These are phyloP conservation scores for Lepidocolaptes lacrymiger DNA, from an alignment of 2,797 vertebrate species.

Conservation along the genomic window DNA sequence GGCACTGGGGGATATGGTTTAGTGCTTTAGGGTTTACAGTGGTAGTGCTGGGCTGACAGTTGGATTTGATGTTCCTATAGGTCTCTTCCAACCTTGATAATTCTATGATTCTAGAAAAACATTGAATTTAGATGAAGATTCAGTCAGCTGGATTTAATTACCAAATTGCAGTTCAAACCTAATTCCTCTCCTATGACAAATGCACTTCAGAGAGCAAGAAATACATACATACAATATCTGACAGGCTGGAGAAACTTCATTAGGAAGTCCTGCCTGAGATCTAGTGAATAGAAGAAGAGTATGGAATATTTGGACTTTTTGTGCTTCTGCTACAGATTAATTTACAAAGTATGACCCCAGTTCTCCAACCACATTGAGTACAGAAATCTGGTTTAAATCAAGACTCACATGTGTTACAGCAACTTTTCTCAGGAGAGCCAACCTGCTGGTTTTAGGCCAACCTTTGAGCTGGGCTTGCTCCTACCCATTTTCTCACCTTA, in stretches of 20 bases:
- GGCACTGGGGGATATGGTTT: not conserved
- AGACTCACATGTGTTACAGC: not conserved
- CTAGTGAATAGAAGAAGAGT: not conserved
- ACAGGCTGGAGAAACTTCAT: not conserved
- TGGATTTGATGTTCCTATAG: not conserved
- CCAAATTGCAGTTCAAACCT: not conserved
- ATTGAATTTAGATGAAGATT: not conserved
- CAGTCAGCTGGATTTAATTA: not conserved
- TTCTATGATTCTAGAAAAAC: not conserved
- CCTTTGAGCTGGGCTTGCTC: not conserved
- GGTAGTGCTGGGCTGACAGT: not conserved
- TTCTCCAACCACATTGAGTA: not conserved
- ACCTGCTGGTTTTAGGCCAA: constrained; percentile 19
- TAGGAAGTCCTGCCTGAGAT: not conserved
- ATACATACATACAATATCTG: not conserved
- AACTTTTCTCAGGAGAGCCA: not conserved
- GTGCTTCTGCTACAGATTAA: not conserved
- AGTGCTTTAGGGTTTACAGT: not conserved
- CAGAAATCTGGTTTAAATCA: constrained; percentile 38
- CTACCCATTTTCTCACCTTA: not conserved
- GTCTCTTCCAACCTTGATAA: not conserved
- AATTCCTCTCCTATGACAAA: not conserved
- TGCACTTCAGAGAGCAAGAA: not conserved
- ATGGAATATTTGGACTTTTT: not conserved
- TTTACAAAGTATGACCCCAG: not conserved